Evolutionary conservation across 2,888 invertebrate genomes (phyloP).

Genomic region (Rhodophaea formosa): DNA sequence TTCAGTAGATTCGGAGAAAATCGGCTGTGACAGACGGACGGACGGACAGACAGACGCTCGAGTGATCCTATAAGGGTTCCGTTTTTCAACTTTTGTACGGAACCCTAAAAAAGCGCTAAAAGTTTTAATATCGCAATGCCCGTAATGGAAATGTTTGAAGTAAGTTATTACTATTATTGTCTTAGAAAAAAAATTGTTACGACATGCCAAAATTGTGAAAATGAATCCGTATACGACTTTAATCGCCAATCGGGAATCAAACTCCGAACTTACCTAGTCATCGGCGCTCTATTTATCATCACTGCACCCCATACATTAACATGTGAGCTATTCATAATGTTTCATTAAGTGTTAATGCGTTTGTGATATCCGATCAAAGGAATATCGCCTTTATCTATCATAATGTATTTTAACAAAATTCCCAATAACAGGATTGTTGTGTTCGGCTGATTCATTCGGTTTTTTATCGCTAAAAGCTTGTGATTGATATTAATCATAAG

Average conservation of each 20-base stretch:
- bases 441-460: conserved; percentile 29
- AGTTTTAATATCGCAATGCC: too few relatives aligned
- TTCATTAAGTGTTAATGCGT: conserved; percentile 76
- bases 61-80: too few relatives aligned
- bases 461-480: conserved; percentile 25
- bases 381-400: conserved; percentile 30
- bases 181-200: background rate
- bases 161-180: too few relatives aligned
- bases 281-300: conserved; percentile 68
- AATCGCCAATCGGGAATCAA: conserved; percentile 62
- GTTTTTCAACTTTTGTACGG: too few relatives aligned
- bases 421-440: conserved; percentile 25
- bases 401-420: conserved; percentile 30
- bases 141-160: too few relatives aligned
- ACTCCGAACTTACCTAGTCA: conserved; percentile 64
- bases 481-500: conserved; percentile 19
- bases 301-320: conserved; percentile 71
- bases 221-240: conserved; percentile 33
- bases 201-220: background rate
- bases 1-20: too few relatives aligned
- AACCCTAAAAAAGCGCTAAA: too few relatives aligned
- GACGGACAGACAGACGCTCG: too few relatives aligned
- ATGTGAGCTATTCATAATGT: conserved; percentile 73
- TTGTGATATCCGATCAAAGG: conserved; percentile 47
- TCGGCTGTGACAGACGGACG: too few relatives aligned